Percentiles rank a stretch among this genome's conserved stretches.
These are phyloP conservation scores for Sebastes variabilis DNA, from an alignment of 2,797 vertebrate genomes.

Conservation along the genomic window DNA sequence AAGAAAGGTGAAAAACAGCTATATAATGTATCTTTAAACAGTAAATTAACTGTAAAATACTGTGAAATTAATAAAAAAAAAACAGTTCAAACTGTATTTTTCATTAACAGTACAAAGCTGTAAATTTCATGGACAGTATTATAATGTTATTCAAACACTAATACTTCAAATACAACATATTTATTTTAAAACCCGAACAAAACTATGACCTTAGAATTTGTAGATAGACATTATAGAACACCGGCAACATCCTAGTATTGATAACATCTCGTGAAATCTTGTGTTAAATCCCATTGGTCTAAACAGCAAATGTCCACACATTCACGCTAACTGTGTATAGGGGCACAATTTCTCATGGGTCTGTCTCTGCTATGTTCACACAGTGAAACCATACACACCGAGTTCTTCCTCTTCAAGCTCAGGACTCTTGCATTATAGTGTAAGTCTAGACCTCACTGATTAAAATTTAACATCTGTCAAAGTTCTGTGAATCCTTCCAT, in stretches of 20 bases:
- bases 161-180: neutral
- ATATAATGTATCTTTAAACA: no score
- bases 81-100: no score
- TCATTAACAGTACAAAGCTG: no score
- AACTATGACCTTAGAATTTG: neutral
- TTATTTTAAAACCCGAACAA: neutral
- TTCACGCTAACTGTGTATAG: neutral
- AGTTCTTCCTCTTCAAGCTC: slow-evolving; percentile 12
- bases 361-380: neutral
- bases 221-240: neutral
- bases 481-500: slow-evolving; percentile 77
- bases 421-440: neutral
- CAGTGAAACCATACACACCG: neutral
- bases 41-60: no score
- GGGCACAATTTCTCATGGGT: neutral
- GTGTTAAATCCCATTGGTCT: neutral
- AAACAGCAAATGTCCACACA: neutral
- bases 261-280: neutral
- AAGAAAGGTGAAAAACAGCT: no score
- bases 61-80: no score
- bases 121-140: no score
- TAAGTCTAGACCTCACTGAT: slow-evolving; percentile 65
- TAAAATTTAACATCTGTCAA: slow-evolving; percentile 76
- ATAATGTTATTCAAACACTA: neutral
- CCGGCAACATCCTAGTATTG: neutral